Evolutionary conservation across 2,888 invertebrate species (phyloP).

Genomic region (Acronicta leporina): DNA sequence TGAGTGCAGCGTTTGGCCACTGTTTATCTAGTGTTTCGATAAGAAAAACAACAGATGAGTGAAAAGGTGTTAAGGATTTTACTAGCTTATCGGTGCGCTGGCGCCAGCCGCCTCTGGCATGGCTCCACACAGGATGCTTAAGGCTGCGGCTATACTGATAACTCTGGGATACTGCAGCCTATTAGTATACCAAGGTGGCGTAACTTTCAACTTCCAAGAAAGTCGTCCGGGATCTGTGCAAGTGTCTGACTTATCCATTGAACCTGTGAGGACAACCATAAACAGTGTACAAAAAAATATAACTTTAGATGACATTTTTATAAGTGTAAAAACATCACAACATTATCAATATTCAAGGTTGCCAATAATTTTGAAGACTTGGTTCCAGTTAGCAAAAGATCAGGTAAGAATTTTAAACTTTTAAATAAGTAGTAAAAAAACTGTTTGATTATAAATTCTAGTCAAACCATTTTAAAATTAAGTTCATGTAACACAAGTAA

Average conservation of each 20-base stretch:
- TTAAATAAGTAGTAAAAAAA: neutral
- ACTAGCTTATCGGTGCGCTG: constrained; percentile 75
- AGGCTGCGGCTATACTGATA: constrained; percentile 85
- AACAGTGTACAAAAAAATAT: constrained; percentile 88
- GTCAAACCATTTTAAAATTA: too few relatives aligned
- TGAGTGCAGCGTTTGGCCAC: constrained; percentile 54
- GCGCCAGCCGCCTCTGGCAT: constrained; percentile 81
- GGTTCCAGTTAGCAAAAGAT: constrained; percentile 97
- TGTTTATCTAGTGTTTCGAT: constrained; percentile 78
- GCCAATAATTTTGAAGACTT: constrained; percentile 96
- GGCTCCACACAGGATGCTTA: constrained; percentile 84
- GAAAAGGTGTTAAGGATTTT: constrained; percentile 75
- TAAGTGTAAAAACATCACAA: constrained; percentile 98
- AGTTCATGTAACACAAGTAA: neutral
- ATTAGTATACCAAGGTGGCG: constrained; percentile 90
- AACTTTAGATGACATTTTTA: constrained; percentile 95
- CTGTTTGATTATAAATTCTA: too few relatives aligned
- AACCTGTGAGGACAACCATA: constrained; percentile 83
- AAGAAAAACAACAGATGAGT: constrained; percentile 85
- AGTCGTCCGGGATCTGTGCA: constrained; percentile 80
- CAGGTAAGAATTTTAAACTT: constrained; percentile 90
- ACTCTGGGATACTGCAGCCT: constrained; percentile 90
- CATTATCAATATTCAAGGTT: constrained; percentile 95
- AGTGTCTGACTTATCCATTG: constrained; percentile 82
- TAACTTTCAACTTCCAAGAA: constrained; percentile 85